A percentile compares a stretch with the other conserved stretches of the same genome.
phyloP scores from a whole-genome alignment of 2,113 vertebrate species.

The Corynorhinus townsendii region DNA sequence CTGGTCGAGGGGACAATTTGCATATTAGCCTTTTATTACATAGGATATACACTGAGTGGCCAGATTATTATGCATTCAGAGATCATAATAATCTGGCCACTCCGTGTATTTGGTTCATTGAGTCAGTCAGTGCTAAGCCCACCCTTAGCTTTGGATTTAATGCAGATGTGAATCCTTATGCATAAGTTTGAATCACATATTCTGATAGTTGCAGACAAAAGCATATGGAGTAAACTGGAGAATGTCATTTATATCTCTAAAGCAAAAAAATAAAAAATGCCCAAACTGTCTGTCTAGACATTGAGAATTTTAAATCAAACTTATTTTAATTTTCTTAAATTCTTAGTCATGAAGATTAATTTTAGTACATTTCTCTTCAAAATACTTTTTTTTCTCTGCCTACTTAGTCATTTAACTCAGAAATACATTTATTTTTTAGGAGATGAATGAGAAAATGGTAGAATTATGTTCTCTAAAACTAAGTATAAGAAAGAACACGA shows the following conservation, averaged over 20 bases:
- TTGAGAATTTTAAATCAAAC: slow-evolving; percentile 28
- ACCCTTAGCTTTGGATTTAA: not conserved
- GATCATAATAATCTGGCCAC: too few species aligned
- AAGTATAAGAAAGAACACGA: not conserved
- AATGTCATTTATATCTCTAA: not conserved
- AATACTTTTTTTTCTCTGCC: not conserved
- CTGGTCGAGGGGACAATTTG: too few species aligned
- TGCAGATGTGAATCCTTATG: not conserved
- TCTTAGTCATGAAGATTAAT: slow-evolving; percentile 22
- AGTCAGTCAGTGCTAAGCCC: not conserved
- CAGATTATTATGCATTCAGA: too few species aligned
- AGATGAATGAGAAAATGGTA: slow-evolving; percentile 34
- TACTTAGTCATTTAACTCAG: not conserved
- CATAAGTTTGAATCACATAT: not conserved
- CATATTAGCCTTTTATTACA: too few species aligned
- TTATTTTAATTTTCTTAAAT: slow-evolving; percentile 33
- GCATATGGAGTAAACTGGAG: not conserved
- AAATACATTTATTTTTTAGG: slow-evolving; percentile 4
- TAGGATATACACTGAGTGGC: too few species aligned
- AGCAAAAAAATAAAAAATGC: not conserved
- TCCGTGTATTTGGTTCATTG: not conserved
- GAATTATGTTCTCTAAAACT: slow-evolving; percentile 31
- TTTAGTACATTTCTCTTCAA: slow-evolving; percentile 34
- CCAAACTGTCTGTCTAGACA: slow-evolving; percentile 17
- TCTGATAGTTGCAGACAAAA: not conserved